Base-by-base conservation (phyloP, 2,113 vertebrate genomes). In the Hydrochoerus hydrochaeris region DNA sequence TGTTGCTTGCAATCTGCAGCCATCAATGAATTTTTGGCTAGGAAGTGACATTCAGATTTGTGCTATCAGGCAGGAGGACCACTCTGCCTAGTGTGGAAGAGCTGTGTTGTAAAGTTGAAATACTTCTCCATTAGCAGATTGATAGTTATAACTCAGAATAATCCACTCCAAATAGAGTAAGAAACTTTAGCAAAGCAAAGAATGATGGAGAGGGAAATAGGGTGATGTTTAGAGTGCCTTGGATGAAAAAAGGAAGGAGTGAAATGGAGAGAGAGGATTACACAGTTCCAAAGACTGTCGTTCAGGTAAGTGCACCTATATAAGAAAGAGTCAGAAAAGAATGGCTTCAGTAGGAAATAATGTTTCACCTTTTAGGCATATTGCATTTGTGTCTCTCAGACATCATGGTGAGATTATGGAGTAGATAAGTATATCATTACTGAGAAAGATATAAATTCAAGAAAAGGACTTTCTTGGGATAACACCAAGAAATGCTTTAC, bases 11-110 rank as follows among this genome's bases (percentile, higher is more conserved):
- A 91, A 3, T 49, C 52, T 57, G 28, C 52, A 77, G 12, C 63
- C 58, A 78, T 88, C 44, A 77, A 83, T 71, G 73, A 91, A 52
- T 83, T 90, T 86, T 77, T 35, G 75, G 26, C 9, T 41, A 57
- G 44, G 90, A 90, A 92, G 77, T 78, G 52, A 24, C 52, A 65
- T 81, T 62, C 60, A 62, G 80, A 86, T 95, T 94, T 92, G 77
- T 87, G 85, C 30, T 77, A n/a, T 77, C 63, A 32, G 38, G 20
- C 60, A 54, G 17, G 44, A 11, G 63, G 22, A 85, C 94, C 78
- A 63, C 75, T 90, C 63, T 71, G 41, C 58, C 60, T 8, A 38
- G 32, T 13, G 8, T 77, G 41, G 24, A 67, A 80, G 62, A 54
- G 13, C 90, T 87, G 57, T 82, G 44, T 8, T 88, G 20, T 84